phyloP scores from a whole-genome alignment of 2,113 vertebrate genomes.

The Erpornis zantholeuca region DNA sequence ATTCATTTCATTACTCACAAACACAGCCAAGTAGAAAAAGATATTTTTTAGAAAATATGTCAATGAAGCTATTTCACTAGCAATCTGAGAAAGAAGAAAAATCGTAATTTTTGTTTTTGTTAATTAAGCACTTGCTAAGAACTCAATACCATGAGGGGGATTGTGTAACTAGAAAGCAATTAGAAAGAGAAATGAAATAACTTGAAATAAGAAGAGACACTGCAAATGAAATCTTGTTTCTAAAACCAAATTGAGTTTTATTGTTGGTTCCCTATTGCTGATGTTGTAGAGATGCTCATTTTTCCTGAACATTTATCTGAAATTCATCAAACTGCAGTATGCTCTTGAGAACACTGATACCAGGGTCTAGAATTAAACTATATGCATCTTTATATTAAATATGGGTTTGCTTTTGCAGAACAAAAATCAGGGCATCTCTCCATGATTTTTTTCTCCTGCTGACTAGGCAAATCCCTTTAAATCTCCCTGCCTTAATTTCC shows the following conservation, averaged over 20 bases:
- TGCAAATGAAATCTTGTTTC: slow-evolving; percentile 32
- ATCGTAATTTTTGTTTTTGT: slow-evolving; percentile 8
- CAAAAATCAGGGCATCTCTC: background rate
- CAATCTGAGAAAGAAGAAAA: background rate
- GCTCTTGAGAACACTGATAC: background rate
- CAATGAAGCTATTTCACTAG: background rate
- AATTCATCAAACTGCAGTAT: background rate
- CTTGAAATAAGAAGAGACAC: background rate
- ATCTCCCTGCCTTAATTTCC: background rate
- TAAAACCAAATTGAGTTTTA: slow-evolving; percentile 2
- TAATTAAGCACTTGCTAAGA: slow-evolving; percentile 45
- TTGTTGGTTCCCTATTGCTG: background rate
- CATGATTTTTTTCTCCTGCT: background rate
- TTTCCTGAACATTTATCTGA: background rate
- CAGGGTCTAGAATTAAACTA: background rate
- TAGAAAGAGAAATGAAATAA: slow-evolving; percentile 25
- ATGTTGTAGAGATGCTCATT: background rate
- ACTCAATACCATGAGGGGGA: background rate
- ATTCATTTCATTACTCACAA: background rate
- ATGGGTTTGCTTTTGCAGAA: background rate
- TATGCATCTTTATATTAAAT: background rate
- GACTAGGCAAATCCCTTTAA: background rate
- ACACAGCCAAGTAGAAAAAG: background rate
- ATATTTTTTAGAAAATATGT: slow-evolving; percentile 18
- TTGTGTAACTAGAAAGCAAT: slow-evolving; percentile 20